Percentiles rank a stretch among this genome's conserved stretches.
Evolutionary conservation across 2,888 invertebrate genomes (phyloP).

Genomic region (Patella caerulea): DNA sequence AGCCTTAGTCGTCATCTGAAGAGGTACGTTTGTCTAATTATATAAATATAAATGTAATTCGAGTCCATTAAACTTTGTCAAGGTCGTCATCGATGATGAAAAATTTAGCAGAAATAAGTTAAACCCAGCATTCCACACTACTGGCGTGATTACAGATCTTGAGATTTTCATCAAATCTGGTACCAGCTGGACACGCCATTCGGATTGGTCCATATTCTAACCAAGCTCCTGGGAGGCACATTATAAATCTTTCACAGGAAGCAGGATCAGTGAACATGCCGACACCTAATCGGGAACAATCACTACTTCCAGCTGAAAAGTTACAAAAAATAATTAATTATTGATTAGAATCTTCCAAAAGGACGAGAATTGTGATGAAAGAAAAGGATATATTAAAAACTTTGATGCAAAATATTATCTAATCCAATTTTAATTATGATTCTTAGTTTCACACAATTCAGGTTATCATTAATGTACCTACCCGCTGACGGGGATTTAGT

Average conservation of each 20-base stretch:
- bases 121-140: slow-evolving; percentile 37
- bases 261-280: slow-evolving; percentile 42
- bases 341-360: not conserved
- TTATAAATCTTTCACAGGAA: slow-evolving; percentile 41
- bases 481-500: slow-evolving; percentile 29
- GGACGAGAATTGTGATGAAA: not conserved
- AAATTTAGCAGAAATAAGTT: not conserved
- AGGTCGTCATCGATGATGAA: not conserved
- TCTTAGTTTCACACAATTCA: too few relatives aligned
- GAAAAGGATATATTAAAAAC: not conserved
- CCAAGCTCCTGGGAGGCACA: slow-evolving; percentile 41
- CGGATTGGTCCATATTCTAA: slow-evolving; percentile 37
- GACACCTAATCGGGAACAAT: slow-evolving; percentile 35
- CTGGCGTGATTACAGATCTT: slow-evolving; percentile 44
- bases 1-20: not conserved
- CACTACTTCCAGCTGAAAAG: slow-evolving; percentile 24
- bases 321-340: not conserved
- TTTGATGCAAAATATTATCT: not conserved
- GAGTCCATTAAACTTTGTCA: not conserved
- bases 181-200: slow-evolving; percentile 45
- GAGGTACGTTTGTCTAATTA: not conserved
- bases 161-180: slow-evolving; percentile 39
- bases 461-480: slow-evolving; percentile 3
- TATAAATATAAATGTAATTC: not conserved
- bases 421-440: not conserved